Percentiles rank a stretch among this genome's conserved stretches.
These are phyloP conservation scores for Tyrannus savana DNA, from an alignment of 2,113 vertebrate species.

Conservation along the genomic window DNA sequence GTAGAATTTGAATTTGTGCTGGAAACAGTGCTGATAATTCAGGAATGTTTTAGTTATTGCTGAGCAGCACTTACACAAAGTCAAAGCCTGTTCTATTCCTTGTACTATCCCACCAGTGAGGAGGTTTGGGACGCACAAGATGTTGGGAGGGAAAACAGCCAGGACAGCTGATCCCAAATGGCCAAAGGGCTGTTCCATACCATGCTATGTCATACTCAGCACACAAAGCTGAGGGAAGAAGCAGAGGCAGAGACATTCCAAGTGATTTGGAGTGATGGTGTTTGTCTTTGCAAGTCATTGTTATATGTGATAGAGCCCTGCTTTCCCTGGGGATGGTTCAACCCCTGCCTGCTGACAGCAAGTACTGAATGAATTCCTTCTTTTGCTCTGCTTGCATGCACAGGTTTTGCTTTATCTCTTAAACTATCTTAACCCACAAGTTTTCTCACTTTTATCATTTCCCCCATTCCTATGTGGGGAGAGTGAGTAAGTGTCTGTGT, in stretches of 20 bases:
- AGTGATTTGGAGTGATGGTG: background rate
- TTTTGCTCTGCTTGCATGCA: background rate
- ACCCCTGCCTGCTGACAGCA: background rate
- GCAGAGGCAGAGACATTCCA: background rate
- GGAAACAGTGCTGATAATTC: background rate
- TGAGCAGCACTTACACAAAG: background rate
- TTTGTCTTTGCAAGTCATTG: background rate
- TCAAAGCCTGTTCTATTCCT: background rate
- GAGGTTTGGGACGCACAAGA: background rate
- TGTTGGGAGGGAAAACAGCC: background rate
- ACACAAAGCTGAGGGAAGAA: background rate
- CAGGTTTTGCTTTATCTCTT: background rate
- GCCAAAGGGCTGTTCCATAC: background rate
- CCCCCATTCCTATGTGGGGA: background rate
- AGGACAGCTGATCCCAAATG: background rate
- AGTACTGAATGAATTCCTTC: background rate
- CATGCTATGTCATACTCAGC: fast-evolving
- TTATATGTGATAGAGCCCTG: background rate
- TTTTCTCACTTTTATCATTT: background rate
- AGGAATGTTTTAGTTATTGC: background rate
- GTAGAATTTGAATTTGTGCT: background rate
- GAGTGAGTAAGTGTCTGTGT: background rate
- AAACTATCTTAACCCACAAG: background rate
- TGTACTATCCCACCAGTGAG: background rate
- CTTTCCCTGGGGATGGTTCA: background rate